Evolutionary conservation across 2,888 invertebrate species (phyloP).

Genomic region (Drosophila austrosaltans): DNA sequence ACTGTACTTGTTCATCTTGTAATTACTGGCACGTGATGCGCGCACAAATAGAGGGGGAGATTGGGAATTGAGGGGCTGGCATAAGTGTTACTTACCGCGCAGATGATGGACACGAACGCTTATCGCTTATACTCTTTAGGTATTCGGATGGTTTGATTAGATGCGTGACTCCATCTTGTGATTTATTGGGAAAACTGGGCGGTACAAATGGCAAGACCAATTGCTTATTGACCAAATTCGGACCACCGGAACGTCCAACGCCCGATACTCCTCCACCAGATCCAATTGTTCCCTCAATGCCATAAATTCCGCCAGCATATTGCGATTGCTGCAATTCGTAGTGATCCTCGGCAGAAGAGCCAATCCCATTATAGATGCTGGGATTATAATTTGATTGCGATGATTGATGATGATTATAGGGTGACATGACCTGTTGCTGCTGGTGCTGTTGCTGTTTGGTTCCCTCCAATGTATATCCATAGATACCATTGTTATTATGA

Average conservation of each 20-base stretch:
- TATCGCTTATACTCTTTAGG: constrained; percentile 91
- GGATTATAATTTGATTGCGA: constrained; percentile 65
- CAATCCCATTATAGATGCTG: constrained; percentile 56
- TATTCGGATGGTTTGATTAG: constrained; percentile 97
- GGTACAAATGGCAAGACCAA: constrained; percentile 95
- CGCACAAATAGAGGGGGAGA: neutral
- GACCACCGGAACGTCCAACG: constrained; percentile 81
- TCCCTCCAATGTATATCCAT: constrained; percentile 66
- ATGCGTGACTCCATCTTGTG: constrained; percentile 89
- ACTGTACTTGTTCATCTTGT: constrained; percentile 67
- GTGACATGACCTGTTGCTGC: constrained; percentile 34
- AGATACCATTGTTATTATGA: constrained; percentile 37
- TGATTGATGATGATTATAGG: constrained; percentile 37
- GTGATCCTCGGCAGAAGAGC: constrained; percentile 80
- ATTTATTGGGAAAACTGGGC: constrained; percentile 91
- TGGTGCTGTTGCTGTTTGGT: constrained; percentile 50
- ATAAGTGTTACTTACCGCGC: constrained; percentile 81
- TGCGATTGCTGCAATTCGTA: constrained; percentile 81
- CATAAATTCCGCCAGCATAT: constrained; percentile 71
- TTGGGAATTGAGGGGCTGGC: neutral
- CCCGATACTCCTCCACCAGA: constrained; percentile 34
- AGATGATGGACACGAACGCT: constrained; percentile 84
- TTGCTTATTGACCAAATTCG: constrained; percentile 92
- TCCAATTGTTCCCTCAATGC: constrained; percentile 27
- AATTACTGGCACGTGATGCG: constrained; percentile 69